Evolutionary conservation across 2,113 vertebrate genomes (phyloP).

Genomic region (Callorhinus ursinus): DNA sequence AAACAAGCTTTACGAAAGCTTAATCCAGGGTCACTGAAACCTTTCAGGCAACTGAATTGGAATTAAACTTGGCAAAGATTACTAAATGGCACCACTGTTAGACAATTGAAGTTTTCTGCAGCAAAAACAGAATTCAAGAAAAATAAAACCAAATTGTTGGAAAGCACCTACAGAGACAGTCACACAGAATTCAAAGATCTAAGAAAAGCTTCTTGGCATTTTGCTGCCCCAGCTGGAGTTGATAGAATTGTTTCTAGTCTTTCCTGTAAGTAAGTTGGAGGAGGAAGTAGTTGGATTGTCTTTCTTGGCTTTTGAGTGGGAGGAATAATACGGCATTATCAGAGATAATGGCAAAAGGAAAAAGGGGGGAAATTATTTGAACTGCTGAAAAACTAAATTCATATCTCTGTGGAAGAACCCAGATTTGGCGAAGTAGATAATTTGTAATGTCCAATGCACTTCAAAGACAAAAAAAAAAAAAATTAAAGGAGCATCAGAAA

Average conservation of each 20-base stretch:
- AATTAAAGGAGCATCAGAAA: background rate
- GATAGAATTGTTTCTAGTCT: slow-evolving; percentile 73
- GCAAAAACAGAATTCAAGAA: slow-evolving; percentile 61
- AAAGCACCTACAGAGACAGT: slow-evolving; percentile 48
- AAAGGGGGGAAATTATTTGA: background rate
- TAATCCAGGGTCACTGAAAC: slow-evolving; percentile 22
- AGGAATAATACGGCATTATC: slow-evolving; percentile 59
- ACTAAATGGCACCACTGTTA: slow-evolving; percentile 45
- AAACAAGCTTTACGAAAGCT: slow-evolving; percentile 59
- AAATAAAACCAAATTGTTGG: slow-evolving; percentile 58
- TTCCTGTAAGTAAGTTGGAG: slow-evolving; percentile 53
- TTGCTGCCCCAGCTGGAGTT: slow-evolving; percentile 51
- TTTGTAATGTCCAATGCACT: slow-evolving; percentile 2
- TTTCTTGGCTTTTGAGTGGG: slow-evolving; percentile 67
- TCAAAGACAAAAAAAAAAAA: background rate
- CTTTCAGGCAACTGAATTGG: slow-evolving; percentile 40
- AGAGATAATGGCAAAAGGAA: slow-evolving; percentile 22
- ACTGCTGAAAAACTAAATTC: slow-evolving; percentile 35
- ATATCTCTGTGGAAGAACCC: background rate
- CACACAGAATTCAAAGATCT: background rate
- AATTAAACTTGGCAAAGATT: slow-evolving; percentile 65
- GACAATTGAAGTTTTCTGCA: slow-evolving; percentile 50
- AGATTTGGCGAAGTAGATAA: slow-evolving; percentile 12
- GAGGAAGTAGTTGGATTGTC: slow-evolving; percentile 59
- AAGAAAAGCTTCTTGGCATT: slow-evolving; percentile 66